These are phyloP conservation scores for Charanyca ferruginea DNA, from an alignment of 2,888 invertebrate species.

Conservation along the genomic window DNA sequence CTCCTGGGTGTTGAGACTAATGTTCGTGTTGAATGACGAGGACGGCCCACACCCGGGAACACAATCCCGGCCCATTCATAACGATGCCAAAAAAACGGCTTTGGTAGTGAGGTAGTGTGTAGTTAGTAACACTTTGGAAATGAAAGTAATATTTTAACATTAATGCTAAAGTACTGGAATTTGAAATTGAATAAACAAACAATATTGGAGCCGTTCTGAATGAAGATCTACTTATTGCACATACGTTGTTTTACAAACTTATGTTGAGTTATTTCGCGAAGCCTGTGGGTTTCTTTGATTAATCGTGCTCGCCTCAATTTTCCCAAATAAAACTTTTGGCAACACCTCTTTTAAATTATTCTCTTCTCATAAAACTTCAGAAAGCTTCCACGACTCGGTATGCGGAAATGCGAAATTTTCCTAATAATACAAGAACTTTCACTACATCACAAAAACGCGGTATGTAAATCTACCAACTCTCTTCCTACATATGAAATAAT, in stretches of 20 bases:
- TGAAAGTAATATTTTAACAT: conserved; percentile 55
- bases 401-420: conserved; percentile 53
- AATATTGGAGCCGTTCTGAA: conserved; percentile 12
- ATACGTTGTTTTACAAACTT: conserved; percentile 5
- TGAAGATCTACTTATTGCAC: conserved; percentile 17
- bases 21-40: conserved; percentile 49
- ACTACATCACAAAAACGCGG: conserved; percentile 59
- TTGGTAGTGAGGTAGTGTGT: conserved; percentile 40
- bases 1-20: conserved; percentile 45
- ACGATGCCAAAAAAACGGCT: conserved; percentile 51
- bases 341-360: conserved; percentile 46
- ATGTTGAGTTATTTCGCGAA: conserved; percentile 12
- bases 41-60: conserved; percentile 37
- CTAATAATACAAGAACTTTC: conserved; percentile 65
- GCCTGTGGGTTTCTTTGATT: conserved; percentile 12
- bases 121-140: conserved; percentile 52
- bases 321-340: conserved; percentile 12
- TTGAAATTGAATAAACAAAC: conserved; percentile 15
- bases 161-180: conserved; percentile 46
- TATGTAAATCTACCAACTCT: conserved; percentile 54
- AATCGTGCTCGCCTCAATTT: conserved; percentile 9
- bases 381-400: conserved; percentile 29
- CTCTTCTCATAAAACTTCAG: conserved; percentile 30
- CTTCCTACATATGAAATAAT: conserved; percentile 65
- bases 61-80: conserved; percentile 64